phyloP scores from a whole-genome alignment of 2,113 vertebrate genomes.

The Alosa alosa region DNA sequence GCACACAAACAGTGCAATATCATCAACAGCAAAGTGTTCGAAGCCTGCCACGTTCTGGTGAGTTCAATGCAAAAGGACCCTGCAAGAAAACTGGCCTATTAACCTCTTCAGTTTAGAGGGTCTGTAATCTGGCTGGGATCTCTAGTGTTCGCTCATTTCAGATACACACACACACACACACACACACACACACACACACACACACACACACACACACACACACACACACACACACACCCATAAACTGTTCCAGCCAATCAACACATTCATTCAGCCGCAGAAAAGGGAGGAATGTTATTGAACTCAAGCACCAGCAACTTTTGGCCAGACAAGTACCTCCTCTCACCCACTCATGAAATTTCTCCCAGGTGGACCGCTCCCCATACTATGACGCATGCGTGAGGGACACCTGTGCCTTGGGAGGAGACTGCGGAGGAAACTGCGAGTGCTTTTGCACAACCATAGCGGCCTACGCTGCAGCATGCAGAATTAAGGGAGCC shows the following conservation, averaged over 20 bases:
- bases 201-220: no score
- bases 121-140: no score
- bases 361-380: constrained; percentile 77
- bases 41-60: constrained; percentile 75
- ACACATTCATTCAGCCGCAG: not conserved
- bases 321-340: not conserved
- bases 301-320: not conserved
- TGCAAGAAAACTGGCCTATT: no score
- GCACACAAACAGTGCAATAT: constrained; percentile 79
- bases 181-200: no score
- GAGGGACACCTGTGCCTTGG: constrained; percentile 80
- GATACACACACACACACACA: no score
- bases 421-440: constrained; percentile 83
- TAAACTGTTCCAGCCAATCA: no score
- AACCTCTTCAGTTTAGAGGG: no score
- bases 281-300: not conserved
- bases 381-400: constrained; percentile 84
- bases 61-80: not conserved
- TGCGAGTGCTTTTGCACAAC: constrained; percentile 93
- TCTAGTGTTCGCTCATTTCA: no score
- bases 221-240: no score
- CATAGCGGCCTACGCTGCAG: constrained; percentile 86
- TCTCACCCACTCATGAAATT: not conserved
- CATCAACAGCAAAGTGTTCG: constrained; percentile 73
- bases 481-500: constrained; percentile 74